Percentiles rank a stretch among this genome's conserved stretches.
These are phyloP conservation scores for Callionymus lyra DNA, from an alignment of 2,113 vertebrate species.

Conservation along the genomic window DNA sequence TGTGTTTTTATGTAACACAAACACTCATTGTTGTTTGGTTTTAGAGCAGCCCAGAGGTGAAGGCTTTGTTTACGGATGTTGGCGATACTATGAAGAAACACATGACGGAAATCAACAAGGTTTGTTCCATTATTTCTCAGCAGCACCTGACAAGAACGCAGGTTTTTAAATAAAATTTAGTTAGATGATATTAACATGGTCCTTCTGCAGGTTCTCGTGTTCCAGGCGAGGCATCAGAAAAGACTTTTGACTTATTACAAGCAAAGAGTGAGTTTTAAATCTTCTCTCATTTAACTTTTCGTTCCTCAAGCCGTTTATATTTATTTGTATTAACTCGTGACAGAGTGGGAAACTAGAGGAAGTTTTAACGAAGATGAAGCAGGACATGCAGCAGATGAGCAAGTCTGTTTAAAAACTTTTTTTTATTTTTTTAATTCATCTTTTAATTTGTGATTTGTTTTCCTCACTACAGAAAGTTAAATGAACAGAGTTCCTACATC, in stretches of 20 bases:
- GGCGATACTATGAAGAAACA: constrained; percentile 69
- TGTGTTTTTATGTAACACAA: neutral
- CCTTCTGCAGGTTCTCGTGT: constrained; percentile 72
- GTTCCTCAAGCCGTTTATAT: neutral
- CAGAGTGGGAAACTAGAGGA: constrained; percentile 77
- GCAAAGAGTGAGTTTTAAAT: constrained; percentile 66
- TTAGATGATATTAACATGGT: no score
- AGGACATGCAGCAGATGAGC: constrained; percentile 71
- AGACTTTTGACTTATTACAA: constrained; percentile 68
- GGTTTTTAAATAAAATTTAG: no score
- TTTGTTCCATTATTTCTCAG: constrained; percentile 32
- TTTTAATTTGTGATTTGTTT: neutral
- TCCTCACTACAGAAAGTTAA: constrained; percentile 49
- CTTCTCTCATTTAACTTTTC: no score
- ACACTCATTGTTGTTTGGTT: constrained; percentile 30
- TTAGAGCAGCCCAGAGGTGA: constrained; percentile 76
- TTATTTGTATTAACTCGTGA: neutral
- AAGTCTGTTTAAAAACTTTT: constrained; percentile 60
- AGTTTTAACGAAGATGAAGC: constrained; percentile 62
- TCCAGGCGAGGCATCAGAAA: constrained; percentile 80
- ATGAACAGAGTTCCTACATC: constrained; percentile 64
- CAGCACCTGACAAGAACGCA: no score
- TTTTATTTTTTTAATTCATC: neutral
- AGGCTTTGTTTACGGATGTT: constrained; percentile 76
- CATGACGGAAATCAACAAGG: constrained; percentile 76